Evolutionary conservation across 2,888 invertebrate species (phyloP).

Genomic region (Limnephilus rhombicus): DNA sequence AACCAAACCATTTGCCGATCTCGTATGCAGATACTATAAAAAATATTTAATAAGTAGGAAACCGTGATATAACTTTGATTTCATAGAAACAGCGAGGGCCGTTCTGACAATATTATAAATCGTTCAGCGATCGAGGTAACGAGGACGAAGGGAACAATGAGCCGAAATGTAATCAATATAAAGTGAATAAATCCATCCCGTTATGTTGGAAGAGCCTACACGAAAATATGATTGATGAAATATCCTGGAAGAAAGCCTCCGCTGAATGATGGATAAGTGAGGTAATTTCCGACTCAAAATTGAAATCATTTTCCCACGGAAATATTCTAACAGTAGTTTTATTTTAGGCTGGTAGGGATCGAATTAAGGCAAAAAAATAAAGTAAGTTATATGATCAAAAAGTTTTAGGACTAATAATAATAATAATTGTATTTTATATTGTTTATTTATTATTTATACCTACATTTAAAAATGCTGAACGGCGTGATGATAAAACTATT

Average conservation of each 20-base stretch:
- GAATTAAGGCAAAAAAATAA: neutral
- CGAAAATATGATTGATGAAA: constrained; percentile 40
- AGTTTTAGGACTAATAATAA: no score
- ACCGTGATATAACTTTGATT: neutral
- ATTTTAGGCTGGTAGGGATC: neutral
- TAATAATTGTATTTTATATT: no score
- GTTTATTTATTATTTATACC: no score
- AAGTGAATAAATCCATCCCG: constrained; percentile 34
- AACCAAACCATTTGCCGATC: neutral
- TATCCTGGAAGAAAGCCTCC: constrained; percentile 9
- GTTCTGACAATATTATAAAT: constrained; percentile 38
- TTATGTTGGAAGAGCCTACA: neutral
- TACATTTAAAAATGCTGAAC: no score
- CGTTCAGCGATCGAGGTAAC: neutral
- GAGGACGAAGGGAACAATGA: constrained; percentile 7
- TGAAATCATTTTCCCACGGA: neutral
- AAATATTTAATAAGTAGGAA: neutral
- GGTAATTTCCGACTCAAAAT: constrained; percentile 16
- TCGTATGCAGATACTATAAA: neutral
- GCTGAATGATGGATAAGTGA: neutral
- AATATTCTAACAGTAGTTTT: neutral
- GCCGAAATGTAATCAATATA: constrained; percentile 13
- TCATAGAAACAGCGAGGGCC: neutral
- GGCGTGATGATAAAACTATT: no score
- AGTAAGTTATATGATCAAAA: neutral